Conservation (phyloP, 2,113 vertebrate species). For the Psephotus haematonotus region DNA sequence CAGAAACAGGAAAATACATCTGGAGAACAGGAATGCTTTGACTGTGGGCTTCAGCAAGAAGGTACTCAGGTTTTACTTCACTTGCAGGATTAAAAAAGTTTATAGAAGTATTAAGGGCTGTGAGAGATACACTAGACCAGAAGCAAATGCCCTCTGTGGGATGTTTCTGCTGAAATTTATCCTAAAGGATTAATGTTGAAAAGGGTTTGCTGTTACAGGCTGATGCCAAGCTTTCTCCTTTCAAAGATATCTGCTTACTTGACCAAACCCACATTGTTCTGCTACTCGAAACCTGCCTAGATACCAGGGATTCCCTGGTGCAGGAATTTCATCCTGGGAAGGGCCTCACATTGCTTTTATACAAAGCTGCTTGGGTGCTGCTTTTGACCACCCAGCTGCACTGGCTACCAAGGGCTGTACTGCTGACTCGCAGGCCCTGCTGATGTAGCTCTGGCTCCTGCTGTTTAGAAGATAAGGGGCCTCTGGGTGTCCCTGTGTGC, state of each 20-base stretch:
- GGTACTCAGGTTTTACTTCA: neutral
- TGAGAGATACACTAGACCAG: neutral
- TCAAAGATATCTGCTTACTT: neutral
- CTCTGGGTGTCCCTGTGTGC: neutral
- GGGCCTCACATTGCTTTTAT: neutral
- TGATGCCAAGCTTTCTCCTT: neutral
- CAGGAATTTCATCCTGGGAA: neutral
- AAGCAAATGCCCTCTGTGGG: neutral
- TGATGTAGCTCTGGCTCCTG: neutral
- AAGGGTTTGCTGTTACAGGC: neutral
- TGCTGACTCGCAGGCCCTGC: neutral
- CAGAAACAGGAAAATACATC: conserved; percentile 6
- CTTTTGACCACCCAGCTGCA: neutral
- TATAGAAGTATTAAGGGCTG: neutral
- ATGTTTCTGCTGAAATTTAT: neutral
- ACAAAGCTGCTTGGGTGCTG: neutral
- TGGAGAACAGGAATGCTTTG: conserved; percentile 11
- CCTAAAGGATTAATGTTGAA: neutral
- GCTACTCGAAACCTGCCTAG: neutral
- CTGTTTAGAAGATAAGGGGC: neutral
- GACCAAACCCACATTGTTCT: neutral
- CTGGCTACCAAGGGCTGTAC: neutral
- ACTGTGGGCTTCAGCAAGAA: neutral
- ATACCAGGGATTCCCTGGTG: neutral
- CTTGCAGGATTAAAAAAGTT: neutral